phyloP scores from a whole-genome alignment of 1,140 invertebrate genomes.

The Euura saliciscinereae region DNA sequence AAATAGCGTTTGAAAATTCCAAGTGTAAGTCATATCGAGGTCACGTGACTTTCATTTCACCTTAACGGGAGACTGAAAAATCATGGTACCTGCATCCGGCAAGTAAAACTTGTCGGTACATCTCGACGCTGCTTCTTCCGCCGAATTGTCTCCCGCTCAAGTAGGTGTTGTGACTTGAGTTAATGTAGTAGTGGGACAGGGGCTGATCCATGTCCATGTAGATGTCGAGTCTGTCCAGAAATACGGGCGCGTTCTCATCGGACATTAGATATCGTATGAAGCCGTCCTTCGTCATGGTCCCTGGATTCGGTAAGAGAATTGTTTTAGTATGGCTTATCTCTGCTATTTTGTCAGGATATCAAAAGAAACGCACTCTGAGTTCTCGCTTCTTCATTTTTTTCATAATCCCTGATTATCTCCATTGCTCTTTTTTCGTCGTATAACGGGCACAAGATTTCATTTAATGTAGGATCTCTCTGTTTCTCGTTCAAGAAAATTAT shows the following conservation, averaged over 20 bases:
- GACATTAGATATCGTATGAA: slow-evolving; percentile 98
- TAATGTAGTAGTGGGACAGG: slow-evolving; percentile 97
- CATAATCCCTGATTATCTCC: slow-evolving; percentile 95
- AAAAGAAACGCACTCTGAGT: slow-evolving; percentile 71
- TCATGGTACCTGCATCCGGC: slow-evolving; percentile 83
- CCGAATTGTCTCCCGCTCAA: slow-evolving; percentile 95
- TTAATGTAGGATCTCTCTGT: slow-evolving; percentile 96
- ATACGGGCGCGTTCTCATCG: slow-evolving; percentile 98
- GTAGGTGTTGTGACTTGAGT: slow-evolving; percentile 99
- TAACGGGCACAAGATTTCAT: slow-evolving; percentile 98
- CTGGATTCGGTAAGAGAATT: slow-evolving; percentile 31
- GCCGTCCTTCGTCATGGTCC: slow-evolving; percentile 90
- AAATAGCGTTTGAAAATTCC: no score
- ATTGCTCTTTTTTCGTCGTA: slow-evolving; percentile 93
- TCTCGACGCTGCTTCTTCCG: slow-evolving; percentile 96
- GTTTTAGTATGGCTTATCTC: neutral
- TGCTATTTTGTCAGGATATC: slow-evolving; percentile 3
- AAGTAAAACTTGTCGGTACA: slow-evolving; percentile 96
- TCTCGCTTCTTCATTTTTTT: slow-evolving; percentile 82
- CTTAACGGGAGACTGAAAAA: neutral
- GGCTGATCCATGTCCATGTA: slow-evolving; percentile 99
- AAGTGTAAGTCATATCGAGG: no score
- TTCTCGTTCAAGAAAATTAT: slow-evolving; percentile 97
- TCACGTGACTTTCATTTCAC: no score
- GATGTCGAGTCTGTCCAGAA: slow-evolving; percentile 94